Conservation (phyloP, 37 sponge, comb jelly and placozoan genomes). For the Chondrilla cf. caribensis region DNA sequence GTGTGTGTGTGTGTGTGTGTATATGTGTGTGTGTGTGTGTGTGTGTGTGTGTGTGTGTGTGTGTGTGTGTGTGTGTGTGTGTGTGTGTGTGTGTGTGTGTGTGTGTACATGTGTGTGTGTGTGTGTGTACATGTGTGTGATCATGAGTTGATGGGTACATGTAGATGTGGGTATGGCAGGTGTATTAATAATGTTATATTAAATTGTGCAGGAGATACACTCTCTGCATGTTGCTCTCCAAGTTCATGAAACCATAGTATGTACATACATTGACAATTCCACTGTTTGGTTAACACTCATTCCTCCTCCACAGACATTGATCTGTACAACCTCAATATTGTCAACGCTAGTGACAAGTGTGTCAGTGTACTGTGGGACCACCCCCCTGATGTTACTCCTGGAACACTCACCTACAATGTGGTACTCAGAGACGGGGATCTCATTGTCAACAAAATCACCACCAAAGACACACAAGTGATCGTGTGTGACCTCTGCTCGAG, state of each 20-base stretch:
- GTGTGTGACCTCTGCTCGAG: background rate
- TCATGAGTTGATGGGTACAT: background rate
- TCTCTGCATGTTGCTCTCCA: too few species aligned
- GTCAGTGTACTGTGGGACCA: background rate
- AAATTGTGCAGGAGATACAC: too few species aligned
- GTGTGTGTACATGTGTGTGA: background rate
- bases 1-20: background rate
- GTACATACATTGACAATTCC: too few species aligned
- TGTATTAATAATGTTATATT: too few species aligned
- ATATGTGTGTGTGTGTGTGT: background rate
- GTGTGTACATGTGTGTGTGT: background rate
- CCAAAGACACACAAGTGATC: background rate
- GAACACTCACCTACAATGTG: background rate
- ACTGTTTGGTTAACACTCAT: too few species aligned
- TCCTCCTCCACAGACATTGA: slow-evolving; percentile 5
- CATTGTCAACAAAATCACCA: background rate
- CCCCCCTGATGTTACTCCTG: background rate
- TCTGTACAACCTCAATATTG: background rate
- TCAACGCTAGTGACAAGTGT: background rate
- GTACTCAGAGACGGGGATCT: background rate
- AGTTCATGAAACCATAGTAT: too few species aligned
- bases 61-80: background rate
- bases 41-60: too few species aligned
- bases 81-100: background rate
- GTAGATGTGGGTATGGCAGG: too few species aligned